Evolutionary conservation across 1,140 invertebrate species (phyloP), one percentile per base, ranked within the genome.

Genomic region (Drosophila mauritiana): DNA sequence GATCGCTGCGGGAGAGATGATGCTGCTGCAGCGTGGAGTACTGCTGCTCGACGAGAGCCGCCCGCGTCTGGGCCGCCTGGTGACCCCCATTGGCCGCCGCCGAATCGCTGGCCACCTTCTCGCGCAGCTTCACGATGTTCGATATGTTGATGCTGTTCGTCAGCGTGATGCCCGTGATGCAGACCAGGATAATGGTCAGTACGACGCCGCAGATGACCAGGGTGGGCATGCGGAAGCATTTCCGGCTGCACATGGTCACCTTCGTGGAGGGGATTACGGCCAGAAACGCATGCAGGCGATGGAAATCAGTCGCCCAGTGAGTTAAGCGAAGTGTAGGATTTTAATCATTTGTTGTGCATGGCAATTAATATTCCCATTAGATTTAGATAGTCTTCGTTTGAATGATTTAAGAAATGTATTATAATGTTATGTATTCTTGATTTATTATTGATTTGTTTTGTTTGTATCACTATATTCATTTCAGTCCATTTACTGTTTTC

Each of bases 101-200:
- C 64, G 91, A 92, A 42, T 92, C 91, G 72, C 90, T 91, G 64
- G 90, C 90, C 37, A 92, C 91, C 54, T 92, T 92, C 17, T 92
- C 91, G 36, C 91, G 83, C 57, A 92, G 62, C 68, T 91, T 91
- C 0, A 92, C 79, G 34, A 92, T 92, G 27, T 92, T 92, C 39
- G 91, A 91, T 53, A 92, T 89, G 72, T 92, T 92, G 34, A 92
- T 91, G 77, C 86, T 91, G 57, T 91, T 92, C n/a, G 91, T 92
- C 3, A 92, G 63, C 0, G 91, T 92, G 31, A 92, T 91, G 78
- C 91, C 91, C 74, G 91, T 92, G 17, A 92, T 92, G 86, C 84
- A 92, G 78, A 92, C 91, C 65, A 92, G 65, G n/a, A 92, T 78
- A 17, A 92, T 92, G 73, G 89, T 92, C 58, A 91, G 59, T 65